phyloP scores from a whole-genome alignment of 2,113 vertebrate species.

The Hippolais icterina region DNA sequence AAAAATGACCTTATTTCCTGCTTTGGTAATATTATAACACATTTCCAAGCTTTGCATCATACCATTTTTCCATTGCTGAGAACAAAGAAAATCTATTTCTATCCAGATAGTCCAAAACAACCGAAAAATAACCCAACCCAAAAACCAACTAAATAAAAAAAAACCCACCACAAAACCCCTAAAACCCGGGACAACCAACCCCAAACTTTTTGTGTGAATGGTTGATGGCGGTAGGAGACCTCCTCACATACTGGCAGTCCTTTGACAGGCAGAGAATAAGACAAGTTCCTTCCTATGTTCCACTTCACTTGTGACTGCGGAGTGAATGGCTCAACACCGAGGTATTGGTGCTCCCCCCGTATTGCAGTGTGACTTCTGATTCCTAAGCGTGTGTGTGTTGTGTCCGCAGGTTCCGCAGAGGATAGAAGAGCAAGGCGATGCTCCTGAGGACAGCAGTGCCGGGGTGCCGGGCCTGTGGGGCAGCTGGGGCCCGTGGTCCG shows the following conservation, averaged over 20 bases:
- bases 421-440: slow-evolving; percentile 73
- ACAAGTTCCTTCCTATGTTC: rapidly evolving
- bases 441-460: slow-evolving; percentile 49
- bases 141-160: not conserved
- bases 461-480: slow-evolving; percentile 83
- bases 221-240: not conserved
- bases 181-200: no score
- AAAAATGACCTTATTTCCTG: not conserved
- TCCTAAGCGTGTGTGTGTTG: not conserved
- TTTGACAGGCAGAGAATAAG: not conserved
- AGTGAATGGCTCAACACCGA: not conserved
- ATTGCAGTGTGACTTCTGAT: rapidly evolving
- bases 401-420: slow-evolving; percentile 82
- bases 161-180: not conserved
- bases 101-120: not conserved
- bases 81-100: not conserved
- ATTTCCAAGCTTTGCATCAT: not conserved
- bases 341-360: rapidly evolving
- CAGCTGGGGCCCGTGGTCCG: slow-evolving; percentile 88
- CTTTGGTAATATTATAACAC: not conserved
- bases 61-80: not conserved
- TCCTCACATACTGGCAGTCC: not conserved
- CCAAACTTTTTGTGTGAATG: not conserved
- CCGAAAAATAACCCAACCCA: not conserved
- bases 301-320: not conserved